Percentiles rank a stretch among this genome's conserved stretches.
phyloP scores from a whole-genome alignment of 2,113 vertebrate genomes.

The Eidolon helvum region DNA sequence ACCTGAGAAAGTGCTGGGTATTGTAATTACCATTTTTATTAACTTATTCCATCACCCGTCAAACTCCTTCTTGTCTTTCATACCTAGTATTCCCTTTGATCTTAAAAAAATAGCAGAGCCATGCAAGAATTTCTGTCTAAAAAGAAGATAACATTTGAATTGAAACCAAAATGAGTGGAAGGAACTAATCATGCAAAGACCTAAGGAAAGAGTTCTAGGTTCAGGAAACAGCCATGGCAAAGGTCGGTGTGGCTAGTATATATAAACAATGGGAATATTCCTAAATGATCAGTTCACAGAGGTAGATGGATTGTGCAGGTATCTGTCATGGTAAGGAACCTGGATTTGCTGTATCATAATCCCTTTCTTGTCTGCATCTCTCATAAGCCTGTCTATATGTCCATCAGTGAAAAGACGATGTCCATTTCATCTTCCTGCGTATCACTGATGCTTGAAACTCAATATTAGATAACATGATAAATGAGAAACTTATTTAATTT shows the following conservation, averaged over 20 bases:
- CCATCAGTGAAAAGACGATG: background rate
- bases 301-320: background rate
- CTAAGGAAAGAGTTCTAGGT: background rate
- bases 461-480: background rate
- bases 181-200: background rate
- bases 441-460: background rate
- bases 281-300: background rate
- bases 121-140: background rate
- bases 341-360: background rate
- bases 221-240: background rate
- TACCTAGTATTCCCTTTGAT: background rate
- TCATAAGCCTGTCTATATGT: background rate
- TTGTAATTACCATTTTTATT: background rate
- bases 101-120: background rate
- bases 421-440: background rate
- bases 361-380: background rate
- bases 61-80: background rate
- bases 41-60: background rate
- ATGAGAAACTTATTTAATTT: background rate
- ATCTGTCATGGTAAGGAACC: background rate
- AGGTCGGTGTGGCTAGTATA: background rate
- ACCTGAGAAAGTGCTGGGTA: background rate
- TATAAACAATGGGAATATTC: background rate
- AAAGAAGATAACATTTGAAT: background rate
- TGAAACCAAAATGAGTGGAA: background rate